These are phyloP conservation scores for Zaprionus tsacasi DNA, from an alignment of 1,140 invertebrate genomes.

Conservation along the genomic window DNA sequence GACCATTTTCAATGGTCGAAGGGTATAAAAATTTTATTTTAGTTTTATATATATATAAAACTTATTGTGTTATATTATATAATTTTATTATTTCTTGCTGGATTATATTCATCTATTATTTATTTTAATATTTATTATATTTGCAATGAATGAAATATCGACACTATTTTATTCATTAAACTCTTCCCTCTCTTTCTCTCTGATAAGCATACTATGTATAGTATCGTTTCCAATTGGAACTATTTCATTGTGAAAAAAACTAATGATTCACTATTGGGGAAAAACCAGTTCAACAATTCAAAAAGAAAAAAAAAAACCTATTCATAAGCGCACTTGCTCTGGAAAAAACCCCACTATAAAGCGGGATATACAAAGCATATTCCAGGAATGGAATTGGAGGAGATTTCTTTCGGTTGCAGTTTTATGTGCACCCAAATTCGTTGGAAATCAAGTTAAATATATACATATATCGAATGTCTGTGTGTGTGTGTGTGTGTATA, in stretches of 20 bases:
- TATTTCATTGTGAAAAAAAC: background rate
- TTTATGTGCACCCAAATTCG: conserved; percentile 24
- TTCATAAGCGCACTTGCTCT: background rate
- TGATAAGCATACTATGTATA: background rate
- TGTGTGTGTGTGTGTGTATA: background rate
- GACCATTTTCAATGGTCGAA: too few species aligned
- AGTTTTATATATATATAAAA: too few species aligned
- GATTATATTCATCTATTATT: background rate
- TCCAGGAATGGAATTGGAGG: conserved; percentile 8
- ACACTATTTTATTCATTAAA: too few species aligned
- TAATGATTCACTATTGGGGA: background rate
- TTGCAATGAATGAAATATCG: too few species aligned
- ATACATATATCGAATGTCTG: conserved; percentile 1
- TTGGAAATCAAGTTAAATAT: conserved; percentile 22
- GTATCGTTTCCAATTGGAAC: background rate
- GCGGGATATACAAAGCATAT: background rate
- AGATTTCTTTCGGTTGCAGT: conserved; percentile 24
- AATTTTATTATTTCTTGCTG: background rate
- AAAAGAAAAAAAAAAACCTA: background rate
- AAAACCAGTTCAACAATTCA: background rate
- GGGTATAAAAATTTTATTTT: too few species aligned
- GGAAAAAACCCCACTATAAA: conserved; percentile 1
- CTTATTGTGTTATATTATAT: too few species aligned
- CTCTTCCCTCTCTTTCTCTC: background rate
- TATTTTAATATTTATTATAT: too few species aligned